These are phyloP conservation scores for Drosophila ironensis DNA, from an alignment of 1,140 invertebrate genomes.

Conservation along the genomic window DNA sequence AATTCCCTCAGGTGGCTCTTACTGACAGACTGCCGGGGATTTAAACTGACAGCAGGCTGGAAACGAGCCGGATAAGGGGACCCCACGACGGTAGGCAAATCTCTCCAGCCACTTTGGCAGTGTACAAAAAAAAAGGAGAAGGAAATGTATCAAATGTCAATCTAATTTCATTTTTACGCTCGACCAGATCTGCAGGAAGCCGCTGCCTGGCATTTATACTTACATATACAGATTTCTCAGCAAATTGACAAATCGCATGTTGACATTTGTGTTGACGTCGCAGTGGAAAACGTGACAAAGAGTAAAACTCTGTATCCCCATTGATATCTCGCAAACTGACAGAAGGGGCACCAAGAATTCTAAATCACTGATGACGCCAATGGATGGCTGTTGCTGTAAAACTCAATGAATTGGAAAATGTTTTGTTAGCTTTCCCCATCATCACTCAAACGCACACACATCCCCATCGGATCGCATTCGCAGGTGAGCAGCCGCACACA, in stretches of 20 bases:
- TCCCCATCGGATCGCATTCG: background rate
- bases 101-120: conserved; percentile 22
- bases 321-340: conserved; percentile 24
- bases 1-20: conserved; percentile 50
- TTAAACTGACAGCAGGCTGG: conserved; percentile 51
- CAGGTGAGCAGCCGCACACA: conserved; percentile 24
- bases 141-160: conserved; percentile 78
- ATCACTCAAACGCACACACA: conserved; percentile 56
- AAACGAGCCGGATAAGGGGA: background rate
- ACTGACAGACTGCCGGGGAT: conserved; percentile 60
- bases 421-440: conserved; percentile 74
- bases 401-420: conserved; percentile 82
- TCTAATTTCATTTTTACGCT: conserved; percentile 80
- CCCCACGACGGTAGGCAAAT: no score
- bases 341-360: conserved; percentile 24
- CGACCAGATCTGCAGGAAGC: conserved; percentile 44
- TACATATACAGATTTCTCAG: conserved; percentile 48
- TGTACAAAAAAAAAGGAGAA: conserved; percentile 3
- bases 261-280: conserved; percentile 75
- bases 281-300: conserved; percentile 44
- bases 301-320: conserved; percentile 46
- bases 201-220: conserved; percentile 39
- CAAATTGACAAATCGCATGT: conserved; percentile 80
- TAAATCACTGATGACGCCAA: conserved; percentile 55
- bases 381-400: conserved; percentile 65